Conservation (phyloP, 2,888 invertebrate genomes). For the Drosophila imparisetae region DNA sequence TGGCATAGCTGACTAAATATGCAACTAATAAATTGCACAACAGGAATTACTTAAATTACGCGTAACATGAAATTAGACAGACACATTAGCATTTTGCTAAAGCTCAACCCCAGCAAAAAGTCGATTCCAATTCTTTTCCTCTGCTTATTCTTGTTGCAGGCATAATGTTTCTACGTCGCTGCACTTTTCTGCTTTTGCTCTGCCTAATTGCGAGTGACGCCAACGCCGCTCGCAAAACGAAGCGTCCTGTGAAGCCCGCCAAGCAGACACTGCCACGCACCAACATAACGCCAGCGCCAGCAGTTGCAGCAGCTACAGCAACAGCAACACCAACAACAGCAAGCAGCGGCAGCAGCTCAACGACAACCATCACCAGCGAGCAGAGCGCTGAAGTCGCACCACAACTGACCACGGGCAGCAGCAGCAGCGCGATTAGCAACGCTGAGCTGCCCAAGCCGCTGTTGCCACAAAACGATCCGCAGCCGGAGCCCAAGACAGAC, state of each 20-base stretch:
- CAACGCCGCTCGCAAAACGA: conserved; percentile 83
- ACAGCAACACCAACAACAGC: conserved; percentile 52
- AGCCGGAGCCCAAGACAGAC: conserved; percentile 79
- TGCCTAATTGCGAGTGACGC: conserved; percentile 82
- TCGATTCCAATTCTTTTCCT: neutral
- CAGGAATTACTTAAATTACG: conserved; percentile 76
- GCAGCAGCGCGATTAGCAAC: conserved; percentile 47
- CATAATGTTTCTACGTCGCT: conserved; percentile 83
- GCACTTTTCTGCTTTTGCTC: conserved; percentile 80
- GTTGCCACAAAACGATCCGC: conserved; percentile 59
- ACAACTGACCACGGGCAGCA: conserved; percentile 41
- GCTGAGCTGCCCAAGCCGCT: conserved; percentile 82
- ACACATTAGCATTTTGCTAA: conserved; percentile 66
- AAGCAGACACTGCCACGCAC: conserved; percentile 84
- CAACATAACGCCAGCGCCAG: conserved; percentile 83
- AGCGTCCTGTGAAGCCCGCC: conserved; percentile 82
- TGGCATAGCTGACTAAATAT: conserved; percentile 45
- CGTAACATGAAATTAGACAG: conserved; percentile 68
- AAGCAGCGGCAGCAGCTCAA: conserved; percentile 56
- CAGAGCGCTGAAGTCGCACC: conserved; percentile 40
- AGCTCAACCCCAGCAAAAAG: neutral
- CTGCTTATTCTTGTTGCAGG: conserved; percentile 45
- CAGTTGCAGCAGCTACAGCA: conserved; percentile 67
- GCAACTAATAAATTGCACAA: conserved; percentile 67
- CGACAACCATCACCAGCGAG: conserved; percentile 39